Evolutionary conservation across 2,113 vertebrate genomes (phyloP).

Genomic region (Gadus chalcogrammus): DNA sequence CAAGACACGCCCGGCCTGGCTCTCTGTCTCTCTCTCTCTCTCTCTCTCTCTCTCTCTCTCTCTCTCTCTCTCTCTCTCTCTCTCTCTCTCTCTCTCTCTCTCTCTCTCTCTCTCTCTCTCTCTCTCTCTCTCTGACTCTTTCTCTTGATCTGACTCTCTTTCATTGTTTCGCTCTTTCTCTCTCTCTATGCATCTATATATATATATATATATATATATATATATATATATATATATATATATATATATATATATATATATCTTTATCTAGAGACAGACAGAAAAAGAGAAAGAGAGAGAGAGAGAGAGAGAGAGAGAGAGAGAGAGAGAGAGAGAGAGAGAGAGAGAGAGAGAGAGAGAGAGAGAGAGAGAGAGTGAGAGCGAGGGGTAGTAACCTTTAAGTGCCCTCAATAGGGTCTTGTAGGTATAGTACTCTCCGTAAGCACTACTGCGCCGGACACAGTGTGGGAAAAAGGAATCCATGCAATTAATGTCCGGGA

Average conservation of each 20-base stretch:
- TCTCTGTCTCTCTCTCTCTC: background rate
- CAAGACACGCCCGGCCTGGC: conserved; percentile 25
- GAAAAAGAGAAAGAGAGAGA: too few relatives aligned
- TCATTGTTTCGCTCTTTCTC: conserved; percentile 1
- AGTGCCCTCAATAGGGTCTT: too few relatives aligned
- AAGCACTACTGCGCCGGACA: too few relatives aligned
- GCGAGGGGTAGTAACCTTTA: too few relatives aligned
- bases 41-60: conserved; percentile 2
- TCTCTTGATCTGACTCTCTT: background rate
- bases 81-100: background rate
- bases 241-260: conserved; percentile 6
- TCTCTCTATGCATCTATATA: conserved; percentile 11
- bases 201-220: conserved; percentile 4
- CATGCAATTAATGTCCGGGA: conserved; percentile 15
- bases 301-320: too few relatives aligned
- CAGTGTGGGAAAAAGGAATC: conserved; percentile 9
- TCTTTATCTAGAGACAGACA: too few relatives aligned
- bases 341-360: too few relatives aligned
- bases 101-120: background rate
- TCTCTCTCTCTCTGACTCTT: background rate
- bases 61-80: conserved; percentile 3
- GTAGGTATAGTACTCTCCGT: too few relatives aligned
- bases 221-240: background rate
- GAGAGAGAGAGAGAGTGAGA: too few relatives aligned
- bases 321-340: too few relatives aligned